Evolutionary conservation across 2,888 invertebrate species (phyloP).

Genomic region (Caenorhabditis uteleia): DNA sequence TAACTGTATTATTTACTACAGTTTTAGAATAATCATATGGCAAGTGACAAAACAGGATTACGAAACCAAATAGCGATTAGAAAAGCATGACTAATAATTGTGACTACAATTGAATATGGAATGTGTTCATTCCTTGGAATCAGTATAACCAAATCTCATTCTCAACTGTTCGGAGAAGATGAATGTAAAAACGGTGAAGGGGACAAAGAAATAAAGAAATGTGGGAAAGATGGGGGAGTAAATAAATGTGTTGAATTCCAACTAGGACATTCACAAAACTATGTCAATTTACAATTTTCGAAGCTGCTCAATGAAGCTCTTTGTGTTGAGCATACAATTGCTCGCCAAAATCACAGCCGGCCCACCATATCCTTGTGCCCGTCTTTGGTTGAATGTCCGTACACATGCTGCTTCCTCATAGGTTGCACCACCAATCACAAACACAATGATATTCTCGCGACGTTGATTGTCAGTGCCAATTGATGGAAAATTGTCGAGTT

Average conservation of each 20-base stretch:
- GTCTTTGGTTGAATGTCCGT: constrained; percentile 36
- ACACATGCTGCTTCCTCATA: constrained; percentile 71
- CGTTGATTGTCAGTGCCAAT: constrained; percentile 71
- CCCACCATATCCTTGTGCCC: constrained; percentile 29
- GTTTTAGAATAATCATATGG: no score
- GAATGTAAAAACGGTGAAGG: constrained; percentile 94
- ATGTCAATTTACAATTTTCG: no score
- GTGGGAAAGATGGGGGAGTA: no score
- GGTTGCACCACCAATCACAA: constrained; percentile 92
- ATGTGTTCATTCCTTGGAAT: constrained; percentile 2
- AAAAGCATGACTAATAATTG: no score
- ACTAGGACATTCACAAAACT: no score
- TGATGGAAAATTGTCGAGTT: constrained; percentile 57
- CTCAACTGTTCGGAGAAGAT: constrained; percentile 93
- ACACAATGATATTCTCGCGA: constrained; percentile 91
- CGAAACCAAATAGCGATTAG: no score
- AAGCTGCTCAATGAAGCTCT: constrained; percentile 7
- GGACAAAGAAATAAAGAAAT: no score
- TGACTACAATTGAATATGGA: no score
- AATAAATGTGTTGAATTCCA: no score
- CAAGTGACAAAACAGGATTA: no score
- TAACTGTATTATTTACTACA: no score
- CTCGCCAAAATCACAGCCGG: constrained; percentile 56
- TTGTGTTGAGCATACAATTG: constrained; percentile 59
- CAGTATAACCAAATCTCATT: constrained; percentile 78